A percentile compares a stretch with the other conserved stretches of the same genome.
These are phyloP conservation scores for Bactericera cockerelli DNA, from an alignment of 1,140 invertebrate species.

Conservation along the genomic window DNA sequence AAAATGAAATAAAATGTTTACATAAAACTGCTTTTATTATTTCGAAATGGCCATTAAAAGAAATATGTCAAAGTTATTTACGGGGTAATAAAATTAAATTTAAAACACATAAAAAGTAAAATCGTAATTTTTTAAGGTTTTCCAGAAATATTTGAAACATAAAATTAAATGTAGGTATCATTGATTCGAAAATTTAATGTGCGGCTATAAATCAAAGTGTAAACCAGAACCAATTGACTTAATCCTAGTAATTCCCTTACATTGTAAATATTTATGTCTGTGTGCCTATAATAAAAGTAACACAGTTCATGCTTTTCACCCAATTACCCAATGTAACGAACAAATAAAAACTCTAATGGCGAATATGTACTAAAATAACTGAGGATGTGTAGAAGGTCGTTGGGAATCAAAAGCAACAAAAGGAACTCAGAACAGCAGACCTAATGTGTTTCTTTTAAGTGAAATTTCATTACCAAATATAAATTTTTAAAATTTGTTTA, in stretches of 20 bases:
- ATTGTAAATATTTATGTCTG: slow-evolving; percentile 7
- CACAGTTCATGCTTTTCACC: no score
- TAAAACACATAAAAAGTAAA: slow-evolving; percentile 2
- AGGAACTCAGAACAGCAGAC: no score
- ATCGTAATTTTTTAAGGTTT: background rate
- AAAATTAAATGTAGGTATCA: no score
- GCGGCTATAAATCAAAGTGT: background rate
- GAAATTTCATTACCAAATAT: no score
- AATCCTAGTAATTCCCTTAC: background rate
- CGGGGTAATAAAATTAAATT: slow-evolving; percentile 7
- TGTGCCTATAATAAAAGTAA: no score
- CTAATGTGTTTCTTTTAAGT: no score
- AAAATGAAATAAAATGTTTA: slow-evolving; percentile 8
- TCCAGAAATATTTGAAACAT: background rate
- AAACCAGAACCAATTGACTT: slow-evolving; percentile 5
- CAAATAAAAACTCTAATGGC: no score
- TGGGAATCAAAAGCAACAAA: no score
- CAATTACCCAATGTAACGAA: no score
- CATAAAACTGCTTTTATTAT: slow-evolving; percentile 7
- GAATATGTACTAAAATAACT: no score
- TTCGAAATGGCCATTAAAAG: slow-evolving; percentile 6
- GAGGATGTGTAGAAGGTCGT: no score
- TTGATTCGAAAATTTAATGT: background rate
- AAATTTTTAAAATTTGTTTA: no score
- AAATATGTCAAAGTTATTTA: slow-evolving; percentile 8